These are phyloP conservation scores for Delphinus delphis DNA, from an alignment of 2,113 vertebrate species.

Conservation along the genomic window DNA sequence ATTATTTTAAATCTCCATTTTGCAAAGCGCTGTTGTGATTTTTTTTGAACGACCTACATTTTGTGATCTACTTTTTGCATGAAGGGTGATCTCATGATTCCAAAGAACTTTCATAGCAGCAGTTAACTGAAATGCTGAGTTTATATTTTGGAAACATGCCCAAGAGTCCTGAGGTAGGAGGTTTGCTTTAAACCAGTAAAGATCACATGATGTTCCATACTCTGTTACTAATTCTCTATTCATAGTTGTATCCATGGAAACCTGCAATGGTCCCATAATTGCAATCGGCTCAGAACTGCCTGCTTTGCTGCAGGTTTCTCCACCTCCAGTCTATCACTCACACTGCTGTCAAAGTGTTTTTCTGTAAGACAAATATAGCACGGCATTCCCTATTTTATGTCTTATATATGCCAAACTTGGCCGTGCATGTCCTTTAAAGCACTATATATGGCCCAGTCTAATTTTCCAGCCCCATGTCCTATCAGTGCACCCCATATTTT, in stretches of 20 bases:
- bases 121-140: slow-evolving; percentile 26
- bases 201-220: not conserved
- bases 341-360: slow-evolving; percentile 21
- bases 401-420: not conserved
- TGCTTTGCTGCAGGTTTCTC: not conserved
- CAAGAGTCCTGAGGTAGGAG: slow-evolving; percentile 15
- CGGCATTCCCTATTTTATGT: not conserved
- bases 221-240: not conserved
- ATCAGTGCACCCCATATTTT: not conserved
- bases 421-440: not conserved
- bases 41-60: slow-evolving; percentile 54
- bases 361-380: slow-evolving; percentile 48
- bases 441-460: not conserved
- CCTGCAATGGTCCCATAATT: not conserved
- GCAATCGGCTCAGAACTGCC: not conserved
- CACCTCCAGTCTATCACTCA: slow-evolving; percentile 46
- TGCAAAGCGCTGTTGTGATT: not conserved
- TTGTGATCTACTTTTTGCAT: slow-evolving; percentile 49
- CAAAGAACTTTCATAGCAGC: not conserved
- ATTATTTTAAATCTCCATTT: slow-evolving; percentile 34
- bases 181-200: slow-evolving; percentile 28
- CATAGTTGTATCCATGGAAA: slow-evolving; percentile 53
- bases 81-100: slow-evolving; percentile 1
- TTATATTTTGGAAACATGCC: slow-evolving; percentile 48
- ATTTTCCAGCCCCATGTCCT: not conserved